Evolutionary conservation across 2,888 invertebrate species (phyloP).

Genomic region (Diadromus collaris): DNA sequence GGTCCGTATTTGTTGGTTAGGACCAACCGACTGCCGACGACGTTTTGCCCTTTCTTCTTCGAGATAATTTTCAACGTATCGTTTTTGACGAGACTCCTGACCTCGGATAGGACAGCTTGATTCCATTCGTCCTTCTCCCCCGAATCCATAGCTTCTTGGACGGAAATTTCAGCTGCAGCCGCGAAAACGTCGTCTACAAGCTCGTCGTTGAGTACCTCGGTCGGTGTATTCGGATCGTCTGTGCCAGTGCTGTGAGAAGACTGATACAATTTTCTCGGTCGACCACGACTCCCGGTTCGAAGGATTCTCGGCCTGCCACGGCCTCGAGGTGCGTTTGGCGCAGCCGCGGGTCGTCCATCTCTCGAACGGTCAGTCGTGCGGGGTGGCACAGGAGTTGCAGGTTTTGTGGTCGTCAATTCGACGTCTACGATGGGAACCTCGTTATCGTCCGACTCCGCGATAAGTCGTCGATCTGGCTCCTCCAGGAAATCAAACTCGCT

Average conservation of each 20-base stretch:
- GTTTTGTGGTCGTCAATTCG: neutral
- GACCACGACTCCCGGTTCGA: constrained; percentile 43
- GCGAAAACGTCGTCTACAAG: neutral
- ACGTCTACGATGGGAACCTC: neutral
- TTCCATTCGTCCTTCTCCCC: constrained; percentile 28
- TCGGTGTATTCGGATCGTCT: neutral
- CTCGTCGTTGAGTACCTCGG: neutral
- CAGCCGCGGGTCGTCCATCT: neutral
- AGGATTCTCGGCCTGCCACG: constrained; percentile 38
- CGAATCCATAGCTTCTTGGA: constrained; percentile 33
- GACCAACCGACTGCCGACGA: constrained; percentile 24
- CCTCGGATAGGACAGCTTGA: constrained; percentile 12
- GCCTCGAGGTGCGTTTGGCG: neutral
- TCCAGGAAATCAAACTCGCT: neutral
- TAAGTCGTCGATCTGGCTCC: constrained; percentile 66
- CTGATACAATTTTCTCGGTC: constrained; percentile 35
- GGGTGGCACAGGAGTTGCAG: neutral
- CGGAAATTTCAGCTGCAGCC: constrained; percentile 11
- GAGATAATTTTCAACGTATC: constrained; percentile 27
- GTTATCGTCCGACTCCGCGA: constrained; percentile 65
- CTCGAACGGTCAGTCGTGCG: constrained; percentile 40
- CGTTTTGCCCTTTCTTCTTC: neutral
- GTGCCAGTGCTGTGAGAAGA: neutral
- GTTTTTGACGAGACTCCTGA: constrained; percentile 35
- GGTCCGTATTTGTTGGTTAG: constrained; percentile 27